phyloP scores from a whole-genome alignment of 2,797 vertebrate species.

The Phataginus tricuspis region DNA sequence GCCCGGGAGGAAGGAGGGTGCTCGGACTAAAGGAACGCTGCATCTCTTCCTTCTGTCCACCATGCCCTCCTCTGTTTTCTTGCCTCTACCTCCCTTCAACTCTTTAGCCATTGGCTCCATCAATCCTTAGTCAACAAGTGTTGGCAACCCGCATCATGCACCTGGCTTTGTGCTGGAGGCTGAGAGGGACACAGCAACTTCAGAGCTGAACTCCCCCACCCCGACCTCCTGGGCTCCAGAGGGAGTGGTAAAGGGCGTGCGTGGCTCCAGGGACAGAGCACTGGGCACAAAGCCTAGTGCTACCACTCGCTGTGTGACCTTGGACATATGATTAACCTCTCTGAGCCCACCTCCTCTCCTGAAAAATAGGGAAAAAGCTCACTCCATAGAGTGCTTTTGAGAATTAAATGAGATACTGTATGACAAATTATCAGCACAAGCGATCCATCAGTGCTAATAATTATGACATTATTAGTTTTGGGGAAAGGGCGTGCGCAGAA shows the following conservation, averaged over 20 bases:
- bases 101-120: neutral
- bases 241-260: accelerated
- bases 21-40: neutral
- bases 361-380: neutral
- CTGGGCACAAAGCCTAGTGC: neutral
- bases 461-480: neutral
- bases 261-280: neutral
- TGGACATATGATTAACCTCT: accelerated
- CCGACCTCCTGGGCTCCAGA: neutral
- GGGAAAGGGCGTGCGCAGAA: neutral
- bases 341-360: neutral
- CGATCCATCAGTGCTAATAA: neutral
- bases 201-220: neutral
- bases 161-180: neutral
- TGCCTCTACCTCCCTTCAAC: neutral
- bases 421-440: neutral
- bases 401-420: neutral
- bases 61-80: neutral
- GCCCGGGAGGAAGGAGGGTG: neutral
- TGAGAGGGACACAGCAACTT: accelerated
- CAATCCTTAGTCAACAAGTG: accelerated
- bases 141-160: accelerated
- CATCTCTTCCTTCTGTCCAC: neutral
- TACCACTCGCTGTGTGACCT: neutral
- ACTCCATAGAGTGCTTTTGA: neutral